phyloP scores from a whole-genome alignment of 2,797 vertebrate genomes.

The Microctenopoma lineatum region DNA sequence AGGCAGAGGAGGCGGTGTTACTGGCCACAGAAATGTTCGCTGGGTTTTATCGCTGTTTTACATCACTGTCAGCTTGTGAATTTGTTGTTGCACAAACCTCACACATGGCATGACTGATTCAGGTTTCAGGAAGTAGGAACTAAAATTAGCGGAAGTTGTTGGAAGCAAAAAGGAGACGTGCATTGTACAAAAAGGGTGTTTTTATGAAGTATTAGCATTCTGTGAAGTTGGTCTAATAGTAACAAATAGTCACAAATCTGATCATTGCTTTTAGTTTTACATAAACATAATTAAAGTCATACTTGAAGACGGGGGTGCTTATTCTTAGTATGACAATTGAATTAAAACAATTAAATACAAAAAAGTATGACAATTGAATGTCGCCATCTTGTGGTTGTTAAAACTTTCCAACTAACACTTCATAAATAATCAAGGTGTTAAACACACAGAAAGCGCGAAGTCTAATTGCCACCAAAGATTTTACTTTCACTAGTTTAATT shows the following conservation, averaged over 20 bases:
- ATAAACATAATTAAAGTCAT: not conserved
- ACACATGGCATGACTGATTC: constrained; percentile 23
- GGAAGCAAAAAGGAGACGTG: not conserved
- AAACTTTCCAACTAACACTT: too few relatives aligned
- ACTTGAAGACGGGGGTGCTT: not conserved
- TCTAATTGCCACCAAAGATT: too few relatives aligned
- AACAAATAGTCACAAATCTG: not conserved
- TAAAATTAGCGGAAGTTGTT: not conserved
- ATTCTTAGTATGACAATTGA: constrained; percentile 17
- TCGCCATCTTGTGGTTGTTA: too few relatives aligned
- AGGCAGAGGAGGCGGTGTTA: constrained; percentile 19
- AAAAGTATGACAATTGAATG: not conserved
- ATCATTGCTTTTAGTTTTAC: not conserved
- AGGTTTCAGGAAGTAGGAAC: constrained; percentile 12
- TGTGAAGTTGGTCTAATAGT: not conserved
- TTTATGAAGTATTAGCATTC: not conserved
- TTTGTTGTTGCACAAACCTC: constrained; percentile 41
- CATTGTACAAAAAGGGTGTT: not conserved
- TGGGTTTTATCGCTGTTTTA: constrained; percentile 62
- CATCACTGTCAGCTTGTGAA: constrained; percentile 59
- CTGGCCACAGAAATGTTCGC: constrained; percentile 60
- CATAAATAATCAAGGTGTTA: too few relatives aligned
- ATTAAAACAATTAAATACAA: too few relatives aligned
- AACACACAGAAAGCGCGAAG: too few relatives aligned
- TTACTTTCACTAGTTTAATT: too few relatives aligned